Percentiles rank a stretch among this genome's conserved stretches.
Evolutionary conservation across 2,113 vertebrate genomes (phyloP).

Genomic region (Eptatretus burgeri): DNA sequence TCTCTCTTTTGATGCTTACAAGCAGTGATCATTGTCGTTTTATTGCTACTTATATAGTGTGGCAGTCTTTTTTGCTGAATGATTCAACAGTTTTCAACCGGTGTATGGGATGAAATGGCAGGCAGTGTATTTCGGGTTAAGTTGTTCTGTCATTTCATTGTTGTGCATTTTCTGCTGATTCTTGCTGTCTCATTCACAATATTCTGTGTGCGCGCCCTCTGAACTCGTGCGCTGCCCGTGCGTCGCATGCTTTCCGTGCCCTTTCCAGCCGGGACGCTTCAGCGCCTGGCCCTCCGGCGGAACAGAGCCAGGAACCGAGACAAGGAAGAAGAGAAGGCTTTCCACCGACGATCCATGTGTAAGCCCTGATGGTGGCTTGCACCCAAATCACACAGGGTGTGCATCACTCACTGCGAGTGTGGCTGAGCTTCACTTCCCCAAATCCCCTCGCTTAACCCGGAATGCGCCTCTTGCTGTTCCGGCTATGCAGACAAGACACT

Average conservation of each 20-base stretch:
- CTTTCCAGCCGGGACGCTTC: slow-evolving; percentile 71
- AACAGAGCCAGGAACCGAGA: slow-evolving; percentile 74
- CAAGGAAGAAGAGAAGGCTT: slow-evolving; percentile 96
- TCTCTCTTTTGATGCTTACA: no score
- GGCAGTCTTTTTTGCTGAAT: no score
- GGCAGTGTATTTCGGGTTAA: slow-evolving; percentile 24
- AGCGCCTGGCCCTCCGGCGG: slow-evolving; percentile 99
- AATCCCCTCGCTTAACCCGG: no score
- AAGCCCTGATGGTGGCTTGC: slow-evolving; percentile 25
- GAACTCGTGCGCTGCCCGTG: slow-evolving; percentile 32
- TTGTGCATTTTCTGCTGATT: slow-evolving; percentile 63
- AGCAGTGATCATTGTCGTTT: no score
- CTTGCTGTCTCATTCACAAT: slow-evolving; percentile 22
- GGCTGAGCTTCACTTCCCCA: no score
- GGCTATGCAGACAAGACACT: no score
- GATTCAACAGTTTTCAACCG: slow-evolving; percentile 9
- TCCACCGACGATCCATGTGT: slow-evolving; percentile 99
- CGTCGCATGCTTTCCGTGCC: slow-evolving; percentile 41
- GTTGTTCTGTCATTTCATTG: slow-evolving; percentile 45
- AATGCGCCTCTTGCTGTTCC: no score
- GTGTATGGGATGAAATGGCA: slow-evolving; percentile 19
- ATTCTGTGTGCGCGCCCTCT: slow-evolving; percentile 12
- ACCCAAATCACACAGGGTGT: no score
- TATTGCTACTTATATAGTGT: no score
- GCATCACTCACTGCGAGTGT: no score